Percentiles rank a stretch among this genome's conserved stretches.
Evolutionary conservation across 2,113 vertebrate species (phyloP).

Genomic region (Aegithalos caudatus): DNA sequence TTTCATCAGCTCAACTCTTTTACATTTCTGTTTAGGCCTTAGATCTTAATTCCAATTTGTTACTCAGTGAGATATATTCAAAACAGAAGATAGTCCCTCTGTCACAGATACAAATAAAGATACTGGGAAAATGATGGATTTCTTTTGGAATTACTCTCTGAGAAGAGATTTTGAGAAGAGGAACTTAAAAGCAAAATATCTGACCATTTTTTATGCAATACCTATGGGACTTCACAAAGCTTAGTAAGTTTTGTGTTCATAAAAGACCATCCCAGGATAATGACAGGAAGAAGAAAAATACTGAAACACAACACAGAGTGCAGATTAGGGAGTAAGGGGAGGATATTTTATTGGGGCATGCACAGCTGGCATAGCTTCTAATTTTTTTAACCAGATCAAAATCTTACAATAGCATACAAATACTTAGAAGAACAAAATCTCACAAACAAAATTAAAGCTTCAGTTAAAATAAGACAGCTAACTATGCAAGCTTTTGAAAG

Average conservation of each 20-base stretch:
- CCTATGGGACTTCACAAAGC: not conserved
- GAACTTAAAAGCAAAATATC: not conserved
- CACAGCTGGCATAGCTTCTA: not conserved
- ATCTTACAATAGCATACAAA: not conserved
- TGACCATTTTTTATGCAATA: not conserved
- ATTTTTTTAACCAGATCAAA: not conserved
- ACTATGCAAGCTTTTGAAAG: not conserved
- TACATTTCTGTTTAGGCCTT: not conserved
- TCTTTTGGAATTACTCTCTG: not conserved
- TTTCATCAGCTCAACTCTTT: not conserved
- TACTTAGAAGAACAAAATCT: not conserved
- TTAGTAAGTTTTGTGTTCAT: not conserved
- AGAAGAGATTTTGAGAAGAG: not conserved
- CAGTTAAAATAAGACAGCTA: not conserved
- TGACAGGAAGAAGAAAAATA: not conserved
- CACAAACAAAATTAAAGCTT: not conserved
- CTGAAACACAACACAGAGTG: not conserved
- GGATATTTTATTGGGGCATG: not conserved
- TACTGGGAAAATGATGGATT: not conserved
- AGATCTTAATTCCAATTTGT: not conserved
- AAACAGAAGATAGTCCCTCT: not conserved
- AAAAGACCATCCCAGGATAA: not conserved
- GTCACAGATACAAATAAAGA: not conserved
- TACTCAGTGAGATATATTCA: not conserved
- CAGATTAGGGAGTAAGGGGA: accelerated